Evolutionary conservation across 30 jellyfish, hydroid and myxozoan genomes (phyloP).

Genomic region (Cassiopea xamachana): DNA sequence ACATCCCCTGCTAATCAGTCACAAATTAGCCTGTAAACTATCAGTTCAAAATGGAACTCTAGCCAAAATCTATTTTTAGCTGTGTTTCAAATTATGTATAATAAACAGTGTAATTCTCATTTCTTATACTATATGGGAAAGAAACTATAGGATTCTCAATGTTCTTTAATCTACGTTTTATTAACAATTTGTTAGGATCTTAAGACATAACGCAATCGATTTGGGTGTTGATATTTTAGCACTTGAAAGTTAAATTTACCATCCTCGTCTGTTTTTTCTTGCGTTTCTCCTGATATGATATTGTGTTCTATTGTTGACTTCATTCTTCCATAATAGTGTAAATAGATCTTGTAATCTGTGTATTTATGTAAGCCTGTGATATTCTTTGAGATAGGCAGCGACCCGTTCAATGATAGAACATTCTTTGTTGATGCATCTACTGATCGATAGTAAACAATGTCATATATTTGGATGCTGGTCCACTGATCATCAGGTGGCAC

Average conservation of each 20-base stretch:
- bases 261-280: constrained; percentile 29
- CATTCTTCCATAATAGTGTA: constrained; percentile 39
- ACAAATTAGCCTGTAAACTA: no score
- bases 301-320: constrained; percentile 28
- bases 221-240: no score
- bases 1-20: no score
- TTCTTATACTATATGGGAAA: no score
- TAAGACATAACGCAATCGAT: no score
- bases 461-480: constrained; percentile 11
- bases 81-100: no score
- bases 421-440: neutral
- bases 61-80: no score
- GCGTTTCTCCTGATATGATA: constrained; percentile 5
- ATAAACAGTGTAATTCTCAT: no score
- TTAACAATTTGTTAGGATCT: no score
- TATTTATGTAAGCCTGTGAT: constrained; percentile 24
- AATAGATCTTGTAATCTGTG: constrained; percentile 39
- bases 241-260: constrained; percentile 14
- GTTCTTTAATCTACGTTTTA: no score
- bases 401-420: constrained; percentile 33
- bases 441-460: constrained; percentile 14
- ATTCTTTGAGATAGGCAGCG: constrained; percentile 7
- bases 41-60: no score
- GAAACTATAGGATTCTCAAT: no score
- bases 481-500: constrained; percentile 28